phyloP scores from a whole-genome alignment of 1,140 invertebrate species.

The Caerostris extrusa region DNA sequence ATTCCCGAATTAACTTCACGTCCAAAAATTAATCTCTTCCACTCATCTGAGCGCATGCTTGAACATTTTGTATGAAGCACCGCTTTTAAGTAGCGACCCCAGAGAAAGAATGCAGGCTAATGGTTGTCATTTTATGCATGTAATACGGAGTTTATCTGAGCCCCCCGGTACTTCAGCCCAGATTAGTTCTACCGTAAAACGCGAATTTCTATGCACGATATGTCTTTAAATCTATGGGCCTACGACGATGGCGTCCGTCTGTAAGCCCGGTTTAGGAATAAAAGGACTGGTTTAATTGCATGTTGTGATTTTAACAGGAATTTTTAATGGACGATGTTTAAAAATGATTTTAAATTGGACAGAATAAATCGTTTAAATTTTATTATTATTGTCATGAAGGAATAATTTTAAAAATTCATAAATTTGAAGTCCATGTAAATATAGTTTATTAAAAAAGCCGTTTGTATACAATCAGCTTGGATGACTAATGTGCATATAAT shows the following conservation, averaged over 20 bases:
- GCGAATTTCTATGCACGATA: conserved; percentile 42
- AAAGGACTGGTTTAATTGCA: no score
- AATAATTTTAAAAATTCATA: no score
- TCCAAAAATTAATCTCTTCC: conserved; percentile 26
- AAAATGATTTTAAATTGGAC: no score
- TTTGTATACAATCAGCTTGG: no score
- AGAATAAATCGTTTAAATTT: no score
- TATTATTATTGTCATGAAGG: no score
- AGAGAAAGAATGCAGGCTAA: background rate
- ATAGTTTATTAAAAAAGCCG: no score
- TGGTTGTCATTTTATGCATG: conserved; percentile 32
- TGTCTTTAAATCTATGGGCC: conserved; percentile 29
- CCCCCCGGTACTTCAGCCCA: background rate
- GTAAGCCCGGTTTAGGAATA: background rate
- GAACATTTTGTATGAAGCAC: background rate
- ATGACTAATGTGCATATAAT: no score
- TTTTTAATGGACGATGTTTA: no score
- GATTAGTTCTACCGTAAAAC: conserved; percentile 31
- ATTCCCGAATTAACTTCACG: conserved; percentile 16
- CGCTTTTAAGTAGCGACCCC: background rate
- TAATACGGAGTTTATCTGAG: conserved; percentile 13
- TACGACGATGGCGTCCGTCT: background rate
- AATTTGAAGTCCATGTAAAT: no score
- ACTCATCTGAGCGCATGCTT: conserved; percentile 1
- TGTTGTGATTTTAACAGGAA: no score